These are phyloP conservation scores for Nestor notabilis DNA, from an alignment of 2,113 vertebrate genomes.

Conservation along the genomic window DNA sequence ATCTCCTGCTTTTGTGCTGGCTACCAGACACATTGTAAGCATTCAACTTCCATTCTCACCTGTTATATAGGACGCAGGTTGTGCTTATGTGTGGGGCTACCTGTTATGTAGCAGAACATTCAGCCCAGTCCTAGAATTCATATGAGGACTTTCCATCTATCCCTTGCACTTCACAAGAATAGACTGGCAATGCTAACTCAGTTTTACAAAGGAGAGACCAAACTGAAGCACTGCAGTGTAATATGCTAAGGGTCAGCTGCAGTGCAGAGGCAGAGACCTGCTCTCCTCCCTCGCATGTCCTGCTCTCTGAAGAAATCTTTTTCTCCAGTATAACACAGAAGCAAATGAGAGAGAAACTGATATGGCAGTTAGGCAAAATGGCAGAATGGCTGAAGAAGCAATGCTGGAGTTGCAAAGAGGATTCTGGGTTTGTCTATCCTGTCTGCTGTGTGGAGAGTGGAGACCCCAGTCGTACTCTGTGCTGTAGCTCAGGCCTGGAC, in stretches of 20 bases:
- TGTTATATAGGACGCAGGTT: not conserved
- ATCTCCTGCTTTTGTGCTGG: not conserved
- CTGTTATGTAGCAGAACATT: not conserved
- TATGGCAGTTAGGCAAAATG: not conserved
- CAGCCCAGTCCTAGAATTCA: not conserved
- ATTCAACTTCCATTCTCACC: not conserved
- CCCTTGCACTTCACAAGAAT: not conserved
- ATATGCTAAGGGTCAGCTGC: not conserved
- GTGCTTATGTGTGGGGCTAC: accelerated
- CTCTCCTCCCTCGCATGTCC: not conserved
- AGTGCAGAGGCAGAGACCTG: not conserved
- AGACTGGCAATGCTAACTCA: not conserved
- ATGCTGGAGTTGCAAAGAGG: not conserved
- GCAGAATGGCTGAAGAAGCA: not conserved
- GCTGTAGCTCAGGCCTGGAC: not conserved
- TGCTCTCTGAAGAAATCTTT: not conserved
- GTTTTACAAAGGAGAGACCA: not conserved
- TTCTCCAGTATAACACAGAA: not conserved
- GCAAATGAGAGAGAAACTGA: not conserved
- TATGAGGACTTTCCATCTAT: not conserved
- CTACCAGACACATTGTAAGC: not conserved
- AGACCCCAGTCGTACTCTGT: not conserved
- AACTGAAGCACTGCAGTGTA: not conserved
- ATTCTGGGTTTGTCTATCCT: not conserved
- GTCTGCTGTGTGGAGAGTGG: not conserved